These are phyloP conservation scores for Pseudorectes ferrugineus DNA, from an alignment of 2,113 vertebrate species.

Conservation along the genomic window DNA sequence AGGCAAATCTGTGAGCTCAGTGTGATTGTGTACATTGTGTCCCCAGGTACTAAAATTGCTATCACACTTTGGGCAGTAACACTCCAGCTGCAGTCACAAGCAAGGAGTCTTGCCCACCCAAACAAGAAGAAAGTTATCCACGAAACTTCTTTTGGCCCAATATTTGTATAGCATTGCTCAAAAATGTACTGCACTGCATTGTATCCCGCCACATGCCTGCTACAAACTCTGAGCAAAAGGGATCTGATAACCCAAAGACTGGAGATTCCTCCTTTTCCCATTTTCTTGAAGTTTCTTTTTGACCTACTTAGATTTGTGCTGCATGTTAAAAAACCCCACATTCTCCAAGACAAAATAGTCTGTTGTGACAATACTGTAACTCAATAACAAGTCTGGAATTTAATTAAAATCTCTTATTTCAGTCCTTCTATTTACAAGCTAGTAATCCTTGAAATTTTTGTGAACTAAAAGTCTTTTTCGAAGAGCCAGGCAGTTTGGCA, in stretches of 20 bases:
- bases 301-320: neutral
- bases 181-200: neutral
- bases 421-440: neutral
- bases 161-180: neutral
- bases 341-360: neutral
- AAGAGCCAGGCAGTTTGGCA: neutral
- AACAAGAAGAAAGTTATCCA: neutral
- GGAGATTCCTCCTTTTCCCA: neutral
- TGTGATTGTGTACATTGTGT: neutral
- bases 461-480: neutral
- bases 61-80: neutral
- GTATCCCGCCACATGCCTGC: neutral
- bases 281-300: neutral
- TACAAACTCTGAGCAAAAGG: neutral
- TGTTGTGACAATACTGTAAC: neutral
- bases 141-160: neutral
- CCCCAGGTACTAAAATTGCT: neutral
- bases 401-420: constrained; percentile 15
- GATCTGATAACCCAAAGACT: neutral
- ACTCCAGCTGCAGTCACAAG: neutral
- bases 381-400: neutral
- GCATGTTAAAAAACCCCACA: neutral
- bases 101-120: neutral
- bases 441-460: neutral
- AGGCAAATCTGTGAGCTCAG: neutral